Evolutionary conservation across 1,140 invertebrate species (phyloP).

Genomic region (Nephila pilipes): DNA sequence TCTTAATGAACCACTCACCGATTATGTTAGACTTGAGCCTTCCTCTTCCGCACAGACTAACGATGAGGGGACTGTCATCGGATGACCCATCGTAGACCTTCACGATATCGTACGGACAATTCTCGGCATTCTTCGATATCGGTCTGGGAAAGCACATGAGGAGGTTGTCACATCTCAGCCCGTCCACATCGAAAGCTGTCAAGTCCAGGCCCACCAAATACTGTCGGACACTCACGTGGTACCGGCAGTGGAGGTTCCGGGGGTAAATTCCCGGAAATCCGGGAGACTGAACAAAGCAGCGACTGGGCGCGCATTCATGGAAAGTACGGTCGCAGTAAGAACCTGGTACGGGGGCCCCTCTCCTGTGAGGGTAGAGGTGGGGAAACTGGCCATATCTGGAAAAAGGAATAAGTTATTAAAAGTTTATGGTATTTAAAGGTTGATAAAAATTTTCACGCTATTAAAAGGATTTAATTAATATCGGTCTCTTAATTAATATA

Average conservation of each 20-base stretch:
- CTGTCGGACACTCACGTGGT: conserved; percentile 77
- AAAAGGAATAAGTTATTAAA: background rate
- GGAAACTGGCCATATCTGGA: conserved; percentile 91
- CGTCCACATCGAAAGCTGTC: conserved; percentile 91
- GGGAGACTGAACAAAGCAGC: conserved; percentile 95
- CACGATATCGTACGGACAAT: conserved; percentile 95
- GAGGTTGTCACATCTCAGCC: conserved; percentile 95
- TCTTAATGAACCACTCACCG: conserved; percentile 79
- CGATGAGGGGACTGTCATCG: conserved; percentile 91
- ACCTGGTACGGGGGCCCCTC: conserved; percentile 89
- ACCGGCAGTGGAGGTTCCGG: conserved; percentile 90
- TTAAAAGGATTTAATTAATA: too few species aligned
- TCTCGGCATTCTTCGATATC: conserved; percentile 84
- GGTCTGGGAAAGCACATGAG: conserved; percentile 96
- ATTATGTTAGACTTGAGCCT: conserved; percentile 97
- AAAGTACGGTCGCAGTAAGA: conserved; percentile 92
- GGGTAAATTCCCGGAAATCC: conserved; percentile 96
- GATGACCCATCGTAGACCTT: conserved; percentile 94
- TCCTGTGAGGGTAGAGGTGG: conserved; percentile 92
- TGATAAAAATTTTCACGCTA: too few species aligned
- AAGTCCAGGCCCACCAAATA: conserved; percentile 78
- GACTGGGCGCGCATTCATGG: conserved; percentile 89
- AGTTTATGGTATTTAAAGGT: too few species aligned
- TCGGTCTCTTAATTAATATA: too few species aligned
- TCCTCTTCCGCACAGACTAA: conserved; percentile 95